These are phyloP conservation scores for Empis stercorea DNA, from an alignment of 2,888 invertebrate species.

Conservation along the genomic window DNA sequence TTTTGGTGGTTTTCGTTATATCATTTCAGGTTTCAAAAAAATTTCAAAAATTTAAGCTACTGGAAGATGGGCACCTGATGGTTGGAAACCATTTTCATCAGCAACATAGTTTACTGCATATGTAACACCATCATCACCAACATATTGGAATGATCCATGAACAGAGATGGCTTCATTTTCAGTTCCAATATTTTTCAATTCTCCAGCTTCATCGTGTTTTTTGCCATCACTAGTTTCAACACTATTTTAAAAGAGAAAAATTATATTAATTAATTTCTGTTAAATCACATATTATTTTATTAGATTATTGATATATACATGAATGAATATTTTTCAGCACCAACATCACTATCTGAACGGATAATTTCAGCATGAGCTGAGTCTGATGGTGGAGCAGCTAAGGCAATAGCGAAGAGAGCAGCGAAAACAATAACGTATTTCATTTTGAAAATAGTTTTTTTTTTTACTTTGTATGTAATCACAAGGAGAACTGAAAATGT, in stretches of 20 bases:
- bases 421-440: constrained; percentile 28
- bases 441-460: constrained; percentile 21
- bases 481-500: constrained; percentile 5
- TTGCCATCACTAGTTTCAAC: constrained; percentile 41
- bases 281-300: neutral
- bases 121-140: constrained; percentile 41
- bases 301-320: constrained; percentile 24
- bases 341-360: constrained; percentile 42
- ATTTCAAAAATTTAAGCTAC: constrained; percentile 17
- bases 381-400: constrained; percentile 16
- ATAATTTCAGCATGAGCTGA: constrained; percentile 40
- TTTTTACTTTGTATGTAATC: constrained; percentile 8
- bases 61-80: constrained; percentile 37
- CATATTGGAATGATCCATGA: constrained; percentile 38
- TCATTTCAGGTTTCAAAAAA: neutral
- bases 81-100: constrained; percentile 32
- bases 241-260: constrained; percentile 24
- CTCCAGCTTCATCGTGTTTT: constrained; percentile 37
- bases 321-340: constrained; percentile 41
- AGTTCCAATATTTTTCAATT: constrained; percentile 37
- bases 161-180: constrained; percentile 37
- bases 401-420: constrained; percentile 24
- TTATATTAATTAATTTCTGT: no score
- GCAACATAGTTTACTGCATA: constrained; percentile 40
- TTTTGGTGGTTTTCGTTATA: no score